These are phyloP conservation scores for Tetanocera ferruginea DNA, from an alignment of 2,888 invertebrate species.

Conservation along the genomic window DNA sequence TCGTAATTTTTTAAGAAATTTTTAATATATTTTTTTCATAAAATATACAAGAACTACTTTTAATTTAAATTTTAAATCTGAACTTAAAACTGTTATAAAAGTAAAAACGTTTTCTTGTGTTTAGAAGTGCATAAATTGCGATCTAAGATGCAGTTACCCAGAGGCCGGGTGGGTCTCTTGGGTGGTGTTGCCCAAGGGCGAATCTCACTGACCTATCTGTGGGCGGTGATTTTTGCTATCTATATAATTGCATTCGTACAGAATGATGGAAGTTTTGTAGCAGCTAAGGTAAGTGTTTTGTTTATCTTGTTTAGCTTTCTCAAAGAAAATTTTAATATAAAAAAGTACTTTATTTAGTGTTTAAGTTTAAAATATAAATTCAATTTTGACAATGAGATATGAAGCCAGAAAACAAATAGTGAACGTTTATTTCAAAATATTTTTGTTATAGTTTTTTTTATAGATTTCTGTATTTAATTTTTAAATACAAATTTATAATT, in stretches of 20 bases:
- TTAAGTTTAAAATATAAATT: neutral
- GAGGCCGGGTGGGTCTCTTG: constrained; percentile 67
- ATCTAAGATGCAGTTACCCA: constrained; percentile 63
- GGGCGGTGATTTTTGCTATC: constrained; percentile 59
- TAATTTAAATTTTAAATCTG: neutral
- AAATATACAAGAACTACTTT: constrained; percentile 5
- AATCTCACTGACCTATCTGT: constrained; percentile 47
- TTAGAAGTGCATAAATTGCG: constrained; percentile 16
- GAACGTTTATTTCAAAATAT: neutral
- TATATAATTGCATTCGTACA: constrained; percentile 56
- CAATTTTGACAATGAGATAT: neutral
- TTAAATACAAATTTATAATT: neutral
- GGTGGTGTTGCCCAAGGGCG: constrained; percentile 54
- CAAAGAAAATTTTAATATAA: neutral
- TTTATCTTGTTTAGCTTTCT: neutral
- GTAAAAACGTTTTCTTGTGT: constrained; percentile 37
- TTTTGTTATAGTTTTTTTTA: no score
- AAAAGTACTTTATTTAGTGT: neutral
- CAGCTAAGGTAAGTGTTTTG: constrained; percentile 64
- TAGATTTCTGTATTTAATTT: neutral
- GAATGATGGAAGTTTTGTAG: constrained; percentile 58
- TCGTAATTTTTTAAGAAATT: neutral
- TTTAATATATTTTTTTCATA: neutral
- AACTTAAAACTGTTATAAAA: constrained; percentile 9
- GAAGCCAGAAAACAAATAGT: neutral